Evolutionary conservation across 2,113 vertebrate genomes (phyloP).

Genomic region (Stigmatopora argus): DNA sequence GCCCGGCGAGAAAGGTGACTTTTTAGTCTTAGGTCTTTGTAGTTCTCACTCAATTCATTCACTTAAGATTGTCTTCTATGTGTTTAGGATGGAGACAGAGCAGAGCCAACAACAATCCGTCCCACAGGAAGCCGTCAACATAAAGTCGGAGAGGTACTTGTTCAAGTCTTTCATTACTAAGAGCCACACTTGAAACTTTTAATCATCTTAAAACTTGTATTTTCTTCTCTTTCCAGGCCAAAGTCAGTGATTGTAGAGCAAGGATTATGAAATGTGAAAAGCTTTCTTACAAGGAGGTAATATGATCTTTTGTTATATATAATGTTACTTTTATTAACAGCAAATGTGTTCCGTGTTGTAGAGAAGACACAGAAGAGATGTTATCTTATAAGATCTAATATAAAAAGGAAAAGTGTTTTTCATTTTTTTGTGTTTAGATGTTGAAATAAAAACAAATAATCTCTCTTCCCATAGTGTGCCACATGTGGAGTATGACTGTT

Average conservation of each 20-base stretch:
- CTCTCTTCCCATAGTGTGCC: slow-evolving; percentile 24
- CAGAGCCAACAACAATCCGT: slow-evolving; percentile 57
- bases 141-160: slow-evolving; percentile 63
- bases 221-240: slow-evolving; percentile 47
- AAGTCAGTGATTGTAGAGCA: slow-evolving; percentile 58
- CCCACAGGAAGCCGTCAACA: slow-evolving; percentile 36
- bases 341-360: not conserved
- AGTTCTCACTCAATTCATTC: not conserved
- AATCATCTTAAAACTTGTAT: not conserved
- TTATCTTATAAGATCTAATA: too few relatives aligned
- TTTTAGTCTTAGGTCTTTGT: not conserved
- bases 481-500: slow-evolving; percentile 13
- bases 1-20: slow-evolving; percentile 83
- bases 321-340: not conserved
- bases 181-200: not conserved
- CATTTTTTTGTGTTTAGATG: not conserved
- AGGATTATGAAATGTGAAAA: slow-evolving; percentile 35
- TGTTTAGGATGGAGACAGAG: slow-evolving; percentile 70
- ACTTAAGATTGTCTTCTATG: not conserved
- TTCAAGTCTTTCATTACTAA: not conserved
- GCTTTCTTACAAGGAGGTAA: slow-evolving; percentile 29
- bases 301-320: not conserved
- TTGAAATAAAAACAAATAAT: not conserved
- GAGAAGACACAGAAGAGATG: not conserved
- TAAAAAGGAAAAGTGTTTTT: too few relatives aligned